Evolutionary conservation across 92 coral and sea anemone species (phyloP).

Genomic region (Parazoanthus atlanticus): DNA sequence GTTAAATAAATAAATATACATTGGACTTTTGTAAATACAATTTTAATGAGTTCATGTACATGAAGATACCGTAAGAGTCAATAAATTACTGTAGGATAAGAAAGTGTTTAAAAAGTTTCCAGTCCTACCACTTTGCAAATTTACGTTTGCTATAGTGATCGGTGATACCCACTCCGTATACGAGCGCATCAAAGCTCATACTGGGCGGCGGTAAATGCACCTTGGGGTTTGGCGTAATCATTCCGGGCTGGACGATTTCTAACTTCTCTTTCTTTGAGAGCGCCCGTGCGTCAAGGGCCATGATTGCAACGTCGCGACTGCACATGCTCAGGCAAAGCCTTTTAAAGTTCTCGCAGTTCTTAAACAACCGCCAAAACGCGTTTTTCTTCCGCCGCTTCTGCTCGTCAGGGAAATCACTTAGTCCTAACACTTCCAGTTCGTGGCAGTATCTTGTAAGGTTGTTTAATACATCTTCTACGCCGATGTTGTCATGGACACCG

Average conservation of each 20-base stretch:
- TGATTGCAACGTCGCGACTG: constrained; percentile 72
- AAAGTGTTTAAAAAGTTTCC: background rate
- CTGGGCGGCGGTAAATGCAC: constrained; percentile 73
- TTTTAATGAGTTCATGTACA: background rate
- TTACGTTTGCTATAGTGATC: constrained; percentile 48
- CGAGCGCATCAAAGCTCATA: constrained; percentile 69
- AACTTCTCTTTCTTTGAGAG: constrained; percentile 57
- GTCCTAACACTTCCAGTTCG: constrained; percentile 69
- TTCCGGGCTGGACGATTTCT: constrained; percentile 72
- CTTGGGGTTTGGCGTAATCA: constrained; percentile 75
- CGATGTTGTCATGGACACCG: constrained; percentile 51
- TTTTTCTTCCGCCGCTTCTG: constrained; percentile 60
- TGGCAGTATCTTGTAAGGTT: constrained; percentile 59
- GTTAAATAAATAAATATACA: no score
- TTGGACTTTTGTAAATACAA: background rate
- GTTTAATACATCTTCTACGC: constrained; percentile 62
- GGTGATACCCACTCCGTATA: constrained; percentile 60
- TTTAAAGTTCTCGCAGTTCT: constrained; percentile 55
- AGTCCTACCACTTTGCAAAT: constrained; percentile 6
- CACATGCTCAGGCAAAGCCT: constrained; percentile 63
- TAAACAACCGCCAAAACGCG: constrained; percentile 67
- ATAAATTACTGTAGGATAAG: no score
- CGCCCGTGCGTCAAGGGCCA: constrained; percentile 72
- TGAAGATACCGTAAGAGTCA: background rate
- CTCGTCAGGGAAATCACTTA: constrained; percentile 66